These are phyloP conservation scores for Rana temporaria DNA, from an alignment of 2,113 vertebrate genomes.

Conservation along the genomic window DNA sequence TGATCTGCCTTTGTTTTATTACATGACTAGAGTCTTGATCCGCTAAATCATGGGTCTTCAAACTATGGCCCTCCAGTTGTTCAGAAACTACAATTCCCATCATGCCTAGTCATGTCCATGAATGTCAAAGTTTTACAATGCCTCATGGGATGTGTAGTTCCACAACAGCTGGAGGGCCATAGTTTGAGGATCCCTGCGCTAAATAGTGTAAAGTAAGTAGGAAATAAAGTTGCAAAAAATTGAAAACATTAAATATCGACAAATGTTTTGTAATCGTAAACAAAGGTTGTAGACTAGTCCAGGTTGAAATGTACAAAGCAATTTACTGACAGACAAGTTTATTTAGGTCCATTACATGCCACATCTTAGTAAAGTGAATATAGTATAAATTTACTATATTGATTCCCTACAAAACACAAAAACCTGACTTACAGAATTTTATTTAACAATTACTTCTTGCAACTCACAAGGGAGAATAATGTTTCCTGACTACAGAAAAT, in stretches of 20 bases:
- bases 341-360: constrained; percentile 6
- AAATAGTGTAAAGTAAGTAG: too few species aligned
- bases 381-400: constrained; percentile 27
- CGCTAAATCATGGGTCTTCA: too few species aligned
- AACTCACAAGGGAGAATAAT: constrained; percentile 6
- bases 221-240: too few species aligned
- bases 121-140: too few species aligned
- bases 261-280: neutral
- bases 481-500: constrained; percentile 8
- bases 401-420: constrained; percentile 13
- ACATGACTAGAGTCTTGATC: too few species aligned
- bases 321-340: neutral
- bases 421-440: neutral
- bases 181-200: too few species aligned
- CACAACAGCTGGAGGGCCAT: too few species aligned
- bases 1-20: too few species aligned
- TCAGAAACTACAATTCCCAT: too few species aligned
- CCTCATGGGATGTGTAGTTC: too few species aligned
- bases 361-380: neutral
- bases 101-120: too few species aligned
- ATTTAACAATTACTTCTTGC: constrained; percentile 25
- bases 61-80: too few species aligned
- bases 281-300: neutral
- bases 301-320: constrained; percentile 8
- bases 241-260: constrained; percentile 2